Evolutionary conservation across 2,888 invertebrate genomes (phyloP).

Genomic region (Apamea epomidion): DNA sequence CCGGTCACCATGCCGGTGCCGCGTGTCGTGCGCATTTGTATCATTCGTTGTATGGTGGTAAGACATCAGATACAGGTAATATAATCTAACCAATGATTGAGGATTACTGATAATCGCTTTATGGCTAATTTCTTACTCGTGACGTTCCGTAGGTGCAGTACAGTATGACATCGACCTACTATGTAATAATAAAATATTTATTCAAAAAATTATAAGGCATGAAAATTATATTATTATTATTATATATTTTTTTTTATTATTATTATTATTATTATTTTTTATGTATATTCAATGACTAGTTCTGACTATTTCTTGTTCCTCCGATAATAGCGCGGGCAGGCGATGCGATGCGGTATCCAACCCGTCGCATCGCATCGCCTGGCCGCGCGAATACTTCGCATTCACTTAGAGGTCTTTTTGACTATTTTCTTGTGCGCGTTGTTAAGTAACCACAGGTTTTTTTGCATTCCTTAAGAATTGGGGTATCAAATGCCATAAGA

Average conservation of each 20-base stretch:
- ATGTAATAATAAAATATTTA: too few species aligned
- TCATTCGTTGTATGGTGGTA: background rate
- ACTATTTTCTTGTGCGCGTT: background rate
- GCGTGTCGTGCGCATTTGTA: background rate
- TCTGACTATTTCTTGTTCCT: background rate
- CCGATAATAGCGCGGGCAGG: too few species aligned
- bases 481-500: too few species aligned
- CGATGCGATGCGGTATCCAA: too few species aligned
- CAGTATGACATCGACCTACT: background rate
- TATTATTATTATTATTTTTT: too few species aligned
- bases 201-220: too few species aligned
- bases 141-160: background rate
- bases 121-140: constrained; percentile 13
- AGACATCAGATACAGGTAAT: background rate
- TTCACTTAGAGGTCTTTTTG: background rate
- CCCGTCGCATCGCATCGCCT: too few species aligned
- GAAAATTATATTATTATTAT: too few species aligned
- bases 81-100: background rate
- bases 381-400: background rate
- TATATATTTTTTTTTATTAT: too few species aligned
- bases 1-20: background rate
- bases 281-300: background rate
- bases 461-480: background rate
- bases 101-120: constrained; percentile 31
- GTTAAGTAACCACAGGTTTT: background rate